Conservation (phyloP, 1,140 invertebrate species). For the Tigriopus japonicus region DNA sequence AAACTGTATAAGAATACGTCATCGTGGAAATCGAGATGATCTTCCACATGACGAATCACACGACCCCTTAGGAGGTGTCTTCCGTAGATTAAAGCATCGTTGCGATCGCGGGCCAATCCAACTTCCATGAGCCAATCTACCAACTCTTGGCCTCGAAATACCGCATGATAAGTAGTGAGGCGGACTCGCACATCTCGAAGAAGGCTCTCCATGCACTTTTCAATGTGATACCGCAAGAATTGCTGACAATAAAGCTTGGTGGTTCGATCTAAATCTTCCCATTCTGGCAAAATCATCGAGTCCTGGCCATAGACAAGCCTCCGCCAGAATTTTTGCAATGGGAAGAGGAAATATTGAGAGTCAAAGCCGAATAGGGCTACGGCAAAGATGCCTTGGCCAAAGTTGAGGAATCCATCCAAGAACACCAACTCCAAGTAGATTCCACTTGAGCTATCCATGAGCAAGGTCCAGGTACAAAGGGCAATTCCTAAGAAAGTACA, state of each 20-base stretch:
- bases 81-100: constrained; percentile 61
- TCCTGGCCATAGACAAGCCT: neutral
- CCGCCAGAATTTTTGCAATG: neutral
- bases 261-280: constrained; percentile 5
- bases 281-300: neutral
- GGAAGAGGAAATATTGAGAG: constrained; percentile 29
- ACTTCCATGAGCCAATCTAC: constrained; percentile 65
- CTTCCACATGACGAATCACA: constrained; percentile 58
- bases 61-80: constrained; percentile 57
- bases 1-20: constrained; percentile 31
- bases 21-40: constrained; percentile 53
- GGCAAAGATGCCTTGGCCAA: constrained; percentile 65
- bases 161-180: constrained; percentile 47
- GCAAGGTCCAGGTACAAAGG: constrained; percentile 61
- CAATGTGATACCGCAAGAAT: constrained; percentile 1
- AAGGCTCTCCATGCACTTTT: neutral
- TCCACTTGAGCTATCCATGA: constrained; percentile 61
- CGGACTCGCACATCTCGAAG: constrained; percentile 36
- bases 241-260: constrained; percentile 3
- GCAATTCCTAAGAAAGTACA: constrained; percentile 43
- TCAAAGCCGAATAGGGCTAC: constrained; percentile 65
- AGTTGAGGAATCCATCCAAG: constrained; percentile 65
- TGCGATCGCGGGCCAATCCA: constrained; percentile 48
- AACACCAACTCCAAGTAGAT: constrained; percentile 80
- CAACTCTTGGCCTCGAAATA: constrained; percentile 62